A percentile compares a stretch with the other conserved stretches of the same genome.
Conservation (phyloP, 1,140 invertebrate genomes). For the Listronotus oregonensis region DNA sequence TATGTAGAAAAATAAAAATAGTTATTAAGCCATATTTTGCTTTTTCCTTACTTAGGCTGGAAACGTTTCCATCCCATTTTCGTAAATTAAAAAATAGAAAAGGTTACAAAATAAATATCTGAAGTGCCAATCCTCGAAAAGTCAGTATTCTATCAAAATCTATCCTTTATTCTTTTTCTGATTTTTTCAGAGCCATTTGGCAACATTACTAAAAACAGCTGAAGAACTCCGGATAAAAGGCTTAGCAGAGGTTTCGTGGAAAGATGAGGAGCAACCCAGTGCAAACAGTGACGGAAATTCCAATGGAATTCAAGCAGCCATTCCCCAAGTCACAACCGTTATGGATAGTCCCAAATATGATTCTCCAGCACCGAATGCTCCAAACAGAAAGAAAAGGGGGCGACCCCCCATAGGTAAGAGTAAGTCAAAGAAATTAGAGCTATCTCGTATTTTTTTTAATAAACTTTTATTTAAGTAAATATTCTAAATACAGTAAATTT, state of each 20-base stretch:
- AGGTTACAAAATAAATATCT: too few species aligned
- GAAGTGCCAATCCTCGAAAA: too few species aligned
- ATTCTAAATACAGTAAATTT: too few species aligned
- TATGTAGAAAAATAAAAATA: too few species aligned
- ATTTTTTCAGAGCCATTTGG: conserved; percentile 74
- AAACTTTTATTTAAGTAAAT: too few species aligned
- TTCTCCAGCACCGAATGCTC: conserved; percentile 15
- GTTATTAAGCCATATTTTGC: too few species aligned
- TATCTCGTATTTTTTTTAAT: neutral
- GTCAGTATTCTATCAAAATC: too few species aligned
- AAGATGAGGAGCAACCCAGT: conserved; percentile 63
- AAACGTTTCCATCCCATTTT: too few species aligned
- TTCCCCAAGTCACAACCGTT: conserved; percentile 54
- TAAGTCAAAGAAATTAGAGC: neutral
- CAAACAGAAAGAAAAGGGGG: conserved; percentile 60
- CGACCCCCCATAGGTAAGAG: conserved; percentile 61
- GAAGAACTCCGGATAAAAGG: conserved; percentile 91
- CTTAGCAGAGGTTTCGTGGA: conserved; percentile 84
- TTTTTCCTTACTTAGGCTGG: too few species aligned
- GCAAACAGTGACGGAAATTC: conserved; percentile 56
- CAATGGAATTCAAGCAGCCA: conserved; percentile 58
- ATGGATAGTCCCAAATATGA: conserved; percentile 51
- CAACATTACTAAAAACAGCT: conserved; percentile 85
- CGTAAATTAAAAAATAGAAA: too few species aligned
- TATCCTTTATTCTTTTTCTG: too few species aligned